Conservation (phyloP, 64 coral and sea anemone species). For the Trachythela sp. region DNA sequence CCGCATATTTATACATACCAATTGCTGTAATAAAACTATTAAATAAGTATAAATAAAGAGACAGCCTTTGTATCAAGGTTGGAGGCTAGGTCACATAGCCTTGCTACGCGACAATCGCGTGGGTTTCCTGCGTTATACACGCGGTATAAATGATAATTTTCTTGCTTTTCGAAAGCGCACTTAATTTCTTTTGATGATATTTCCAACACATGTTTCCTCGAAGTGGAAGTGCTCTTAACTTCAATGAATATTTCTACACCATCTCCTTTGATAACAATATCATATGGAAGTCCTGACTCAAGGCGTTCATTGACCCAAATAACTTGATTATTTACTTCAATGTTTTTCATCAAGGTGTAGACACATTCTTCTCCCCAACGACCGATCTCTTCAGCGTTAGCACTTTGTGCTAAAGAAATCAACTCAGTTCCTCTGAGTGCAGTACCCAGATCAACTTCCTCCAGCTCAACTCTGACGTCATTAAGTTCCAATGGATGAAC, state of each 20-base stretch:
- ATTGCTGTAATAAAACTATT: too few relatives aligned
- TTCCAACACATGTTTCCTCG: background rate
- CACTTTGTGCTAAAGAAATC: background rate
- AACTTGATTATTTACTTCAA: slow-evolving; percentile 3
- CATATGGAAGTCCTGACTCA: slow-evolving; percentile 43
- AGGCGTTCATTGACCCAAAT: slow-evolving; percentile 45
- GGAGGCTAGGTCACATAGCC: background rate
- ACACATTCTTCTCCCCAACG: slow-evolving; percentile 56
- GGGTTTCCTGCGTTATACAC: background rate
- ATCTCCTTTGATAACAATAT: slow-evolving; percentile 34
- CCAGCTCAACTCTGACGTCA: slow-evolving; percentile 35
- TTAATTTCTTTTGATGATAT: background rate
- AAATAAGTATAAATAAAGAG: background rate
- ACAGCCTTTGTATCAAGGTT: background rate
- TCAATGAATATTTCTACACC: slow-evolving; percentile 27
- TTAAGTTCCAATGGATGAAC: background rate
- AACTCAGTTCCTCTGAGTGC: background rate
- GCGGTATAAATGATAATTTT: slow-evolving; percentile 7
- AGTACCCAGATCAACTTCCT: slow-evolving; percentile 19
- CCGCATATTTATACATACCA: too few relatives aligned
- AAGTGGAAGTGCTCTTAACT: slow-evolving; percentile 53
- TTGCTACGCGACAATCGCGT: background rate
- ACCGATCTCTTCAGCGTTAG: slow-evolving; percentile 47
- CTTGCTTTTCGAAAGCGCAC: background rate
- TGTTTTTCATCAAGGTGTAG: slow-evolving; percentile 34